phyloP scores from a whole-genome alignment of 2,113 vertebrate genomes.

The Pteropus alecto region DNA sequence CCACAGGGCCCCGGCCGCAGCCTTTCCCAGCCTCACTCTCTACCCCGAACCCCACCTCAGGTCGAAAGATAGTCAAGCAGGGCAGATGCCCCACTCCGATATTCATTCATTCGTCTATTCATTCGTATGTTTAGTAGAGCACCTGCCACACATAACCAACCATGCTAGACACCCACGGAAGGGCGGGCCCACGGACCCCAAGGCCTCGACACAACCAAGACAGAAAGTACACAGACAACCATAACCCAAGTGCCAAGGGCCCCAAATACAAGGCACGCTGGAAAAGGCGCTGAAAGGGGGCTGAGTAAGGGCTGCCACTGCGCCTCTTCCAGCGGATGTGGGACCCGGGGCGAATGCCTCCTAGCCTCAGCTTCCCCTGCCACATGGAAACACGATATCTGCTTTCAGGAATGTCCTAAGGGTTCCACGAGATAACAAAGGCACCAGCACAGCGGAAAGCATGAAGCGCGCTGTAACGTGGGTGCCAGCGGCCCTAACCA shows the following conservation, averaged over 20 bases:
- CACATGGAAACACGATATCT: not conserved
- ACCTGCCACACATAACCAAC: not conserved
- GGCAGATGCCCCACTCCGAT: not conserved
- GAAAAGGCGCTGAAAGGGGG: not conserved
- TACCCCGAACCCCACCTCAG: not conserved
- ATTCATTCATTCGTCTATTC: not conserved
- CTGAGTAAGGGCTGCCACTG: not conserved
- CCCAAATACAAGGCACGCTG: not conserved
- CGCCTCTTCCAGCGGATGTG: not conserved
- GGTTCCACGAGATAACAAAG: not conserved
- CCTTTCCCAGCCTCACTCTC: not conserved
- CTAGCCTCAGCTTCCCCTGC: not conserved
- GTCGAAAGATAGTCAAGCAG: not conserved
- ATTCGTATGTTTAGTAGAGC: not conserved
- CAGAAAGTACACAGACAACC: not conserved
- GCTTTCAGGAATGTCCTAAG: not conserved
- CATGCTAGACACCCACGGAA: not conserved
- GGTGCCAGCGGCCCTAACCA: not conserved
- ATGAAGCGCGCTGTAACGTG: rapidly evolving
- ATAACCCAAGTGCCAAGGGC: not conserved
- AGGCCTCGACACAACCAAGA: not conserved
- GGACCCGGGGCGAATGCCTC: not conserved
- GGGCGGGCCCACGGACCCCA: not conserved
- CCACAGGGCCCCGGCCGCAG: not conserved
- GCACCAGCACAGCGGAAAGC: not conserved